Evolutionary conservation across 2,888 invertebrate genomes (phyloP).

Genomic region (Eutolmus rufibarbis): DNA sequence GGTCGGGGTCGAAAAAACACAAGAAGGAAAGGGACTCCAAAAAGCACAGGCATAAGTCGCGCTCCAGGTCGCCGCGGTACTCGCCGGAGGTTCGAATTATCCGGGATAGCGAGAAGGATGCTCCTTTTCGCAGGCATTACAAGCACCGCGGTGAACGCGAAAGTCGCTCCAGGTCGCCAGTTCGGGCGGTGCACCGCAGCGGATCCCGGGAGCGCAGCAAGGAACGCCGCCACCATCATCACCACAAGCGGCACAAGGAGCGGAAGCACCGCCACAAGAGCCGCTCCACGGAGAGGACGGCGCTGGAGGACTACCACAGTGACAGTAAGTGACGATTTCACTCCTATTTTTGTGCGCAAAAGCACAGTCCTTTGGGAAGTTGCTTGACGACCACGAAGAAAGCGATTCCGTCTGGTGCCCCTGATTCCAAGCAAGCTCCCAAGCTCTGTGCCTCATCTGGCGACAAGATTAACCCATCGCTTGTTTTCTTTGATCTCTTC

Average conservation of each 20-base stretch:
- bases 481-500: constrained; percentile 40
- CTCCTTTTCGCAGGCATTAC: background rate
- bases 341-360: background rate
- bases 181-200: background rate
- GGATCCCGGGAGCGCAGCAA: constrained; percentile 27
- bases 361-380: constrained; percentile 32
- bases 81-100: constrained; percentile 48
- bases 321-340: constrained; percentile 59
- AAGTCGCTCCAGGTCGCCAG: background rate
- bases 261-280: constrained; percentile 52
- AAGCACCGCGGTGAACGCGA: background rate
- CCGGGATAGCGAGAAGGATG: background rate
- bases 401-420: constrained; percentile 34
- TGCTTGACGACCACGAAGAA: constrained; percentile 39
- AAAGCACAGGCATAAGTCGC: constrained; percentile 56
- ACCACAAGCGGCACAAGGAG: constrained; percentile 58
- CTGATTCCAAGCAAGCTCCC: constrained; percentile 35
- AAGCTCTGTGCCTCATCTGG: constrained; percentile 19
- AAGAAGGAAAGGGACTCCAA: constrained; percentile 57
- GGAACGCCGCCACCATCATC: constrained; percentile 53
- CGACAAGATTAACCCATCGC: constrained; percentile 44
- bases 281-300: constrained; percentile 45
- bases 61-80: constrained; percentile 50
- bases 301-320: constrained; percentile 58
- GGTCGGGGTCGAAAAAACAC: constrained; percentile 61